Base-by-base conservation (phyloP, 2,113 vertebrate species). In the Tupaia tana region DNA sequence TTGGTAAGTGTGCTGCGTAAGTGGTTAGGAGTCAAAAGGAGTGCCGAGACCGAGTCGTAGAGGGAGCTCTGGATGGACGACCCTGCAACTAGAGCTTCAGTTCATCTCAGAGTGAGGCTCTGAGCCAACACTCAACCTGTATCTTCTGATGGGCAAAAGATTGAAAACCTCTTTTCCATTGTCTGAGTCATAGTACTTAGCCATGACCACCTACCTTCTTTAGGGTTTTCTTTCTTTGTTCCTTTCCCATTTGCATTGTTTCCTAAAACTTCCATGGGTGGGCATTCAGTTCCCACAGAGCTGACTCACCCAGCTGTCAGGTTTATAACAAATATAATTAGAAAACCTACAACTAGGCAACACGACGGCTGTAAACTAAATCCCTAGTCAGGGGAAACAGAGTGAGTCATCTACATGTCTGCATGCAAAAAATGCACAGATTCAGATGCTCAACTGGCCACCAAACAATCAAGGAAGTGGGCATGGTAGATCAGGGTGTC, bases 271-370 rank as follows among this genome's bases (percentile, higher is more conserved):
- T 81, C 43, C 84, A 29, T 7, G 89, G 91, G 86, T 75, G 84
- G 89, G 73, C 89, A 89, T 90, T 83, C 63, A 34, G 90, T 85
- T 95, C 88, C 94, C 91, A 79, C 67, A 86, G 71, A 56, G 66
- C 80, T 97, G 95, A 97, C 91, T 96, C 97, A 98, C 11, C 58
- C 73, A 43, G 80, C 83, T 71, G 93, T 97, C 91, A 95, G 84
- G 93, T 92, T 95, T 73, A 70, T 86, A 96, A 83, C 71, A 94
- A 96, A 78, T 91, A 91, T 81, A 96, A 93, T 95, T 95, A 96
- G 96, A 82, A 94, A 95, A 91, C 73, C 80, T 86, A 93, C 86
- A 69, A 43, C 54, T 29, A 85, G 91, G 89, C 96, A 89, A 82
- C 25, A 64, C 2, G 80, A 90, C 88, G 91, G 43, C 70, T 95